Percentiles rank a stretch among this genome's conserved stretches.
Conservation (phyloP, 2,797 vertebrate species). For the Rhinatrema bivittatum region DNA sequence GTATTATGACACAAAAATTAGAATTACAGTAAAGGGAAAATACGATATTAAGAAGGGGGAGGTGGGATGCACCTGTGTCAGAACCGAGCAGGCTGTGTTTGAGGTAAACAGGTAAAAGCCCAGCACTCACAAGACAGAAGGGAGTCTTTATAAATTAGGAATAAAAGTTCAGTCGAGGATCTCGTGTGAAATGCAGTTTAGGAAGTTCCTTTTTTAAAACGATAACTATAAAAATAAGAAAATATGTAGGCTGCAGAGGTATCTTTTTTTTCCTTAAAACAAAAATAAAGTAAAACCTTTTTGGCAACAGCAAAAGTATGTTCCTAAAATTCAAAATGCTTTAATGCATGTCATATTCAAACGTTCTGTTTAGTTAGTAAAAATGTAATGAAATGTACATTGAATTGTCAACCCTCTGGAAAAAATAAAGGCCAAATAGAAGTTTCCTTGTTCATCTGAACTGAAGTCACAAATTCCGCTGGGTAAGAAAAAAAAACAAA, state of each 20-base stretch:
- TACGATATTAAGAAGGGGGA: too few species aligned
- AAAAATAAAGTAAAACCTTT: constrained; percentile 13
- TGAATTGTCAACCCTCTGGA: background rate
- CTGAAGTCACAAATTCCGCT: constrained; percentile 3
- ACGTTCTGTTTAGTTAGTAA: constrained; percentile 17
- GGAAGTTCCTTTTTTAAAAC: constrained; percentile 25
- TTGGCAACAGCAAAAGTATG: constrained; percentile 18
- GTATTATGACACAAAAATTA: too few species aligned
- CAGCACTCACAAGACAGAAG: too few species aligned
- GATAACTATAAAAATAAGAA: constrained; percentile 35
- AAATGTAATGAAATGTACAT: constrained; percentile 16
- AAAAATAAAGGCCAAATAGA: constrained; percentile 6
- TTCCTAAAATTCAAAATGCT: constrained; percentile 31
- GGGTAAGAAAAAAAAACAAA: too few species aligned
- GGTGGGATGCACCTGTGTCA: too few species aligned
- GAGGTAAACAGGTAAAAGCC: too few species aligned
- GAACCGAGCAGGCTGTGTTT: too few species aligned
- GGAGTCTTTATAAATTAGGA: too few species aligned
- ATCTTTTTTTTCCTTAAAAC: constrained; percentile 20
- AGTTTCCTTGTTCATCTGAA: background rate
- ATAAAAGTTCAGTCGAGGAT: too few species aligned
- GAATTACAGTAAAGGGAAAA: too few species aligned
- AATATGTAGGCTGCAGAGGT: constrained; percentile 24
- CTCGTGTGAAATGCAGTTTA: too few species aligned
- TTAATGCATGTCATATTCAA: constrained; percentile 12